Percentiles rank a stretch among this genome's conserved stretches.
These are phyloP conservation scores for Otis tarda DNA, from an alignment of 2,113 vertebrate species.

Conservation along the genomic window DNA sequence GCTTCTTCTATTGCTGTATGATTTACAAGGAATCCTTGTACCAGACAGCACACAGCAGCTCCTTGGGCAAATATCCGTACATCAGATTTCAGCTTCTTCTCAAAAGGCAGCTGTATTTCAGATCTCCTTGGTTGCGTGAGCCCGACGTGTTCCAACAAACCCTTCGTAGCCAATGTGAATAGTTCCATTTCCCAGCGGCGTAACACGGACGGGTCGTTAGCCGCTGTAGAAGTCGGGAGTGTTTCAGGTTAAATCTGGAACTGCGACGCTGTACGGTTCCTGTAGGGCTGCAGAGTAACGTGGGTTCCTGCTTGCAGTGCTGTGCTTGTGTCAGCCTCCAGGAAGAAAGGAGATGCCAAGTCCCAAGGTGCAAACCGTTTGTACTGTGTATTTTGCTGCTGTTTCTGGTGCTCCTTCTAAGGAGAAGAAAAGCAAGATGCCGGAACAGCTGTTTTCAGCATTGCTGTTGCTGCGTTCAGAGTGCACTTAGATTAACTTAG, in stretches of 20 bases:
- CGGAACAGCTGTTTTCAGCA: background rate
- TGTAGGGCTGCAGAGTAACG: background rate
- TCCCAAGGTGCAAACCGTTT: background rate
- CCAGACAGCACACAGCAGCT: background rate
- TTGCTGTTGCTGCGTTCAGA: background rate
- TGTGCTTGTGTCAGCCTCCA: background rate
- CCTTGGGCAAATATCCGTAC: background rate
- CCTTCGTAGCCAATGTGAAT: background rate
- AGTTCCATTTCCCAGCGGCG: constrained; percentile 7
- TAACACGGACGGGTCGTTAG: background rate
- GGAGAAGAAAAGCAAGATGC: background rate
- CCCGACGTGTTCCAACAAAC: background rate
- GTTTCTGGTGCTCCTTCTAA: background rate
- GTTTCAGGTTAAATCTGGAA: background rate
- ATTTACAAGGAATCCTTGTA: background rate
- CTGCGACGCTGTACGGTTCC: background rate
- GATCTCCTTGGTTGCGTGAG: background rate
- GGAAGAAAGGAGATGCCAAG: background rate
- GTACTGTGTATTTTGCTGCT: background rate
- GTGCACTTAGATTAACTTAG: background rate
- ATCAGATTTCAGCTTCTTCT: background rate
- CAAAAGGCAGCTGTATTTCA: background rate
- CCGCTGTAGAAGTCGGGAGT: background rate
- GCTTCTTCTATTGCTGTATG: background rate
- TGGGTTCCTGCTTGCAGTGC: background rate